Evolutionary conservation across 2,113 vertebrate species (phyloP), one percentile per base, ranked within the genome.

Genomic region (Chionodraco myersi): DNA sequence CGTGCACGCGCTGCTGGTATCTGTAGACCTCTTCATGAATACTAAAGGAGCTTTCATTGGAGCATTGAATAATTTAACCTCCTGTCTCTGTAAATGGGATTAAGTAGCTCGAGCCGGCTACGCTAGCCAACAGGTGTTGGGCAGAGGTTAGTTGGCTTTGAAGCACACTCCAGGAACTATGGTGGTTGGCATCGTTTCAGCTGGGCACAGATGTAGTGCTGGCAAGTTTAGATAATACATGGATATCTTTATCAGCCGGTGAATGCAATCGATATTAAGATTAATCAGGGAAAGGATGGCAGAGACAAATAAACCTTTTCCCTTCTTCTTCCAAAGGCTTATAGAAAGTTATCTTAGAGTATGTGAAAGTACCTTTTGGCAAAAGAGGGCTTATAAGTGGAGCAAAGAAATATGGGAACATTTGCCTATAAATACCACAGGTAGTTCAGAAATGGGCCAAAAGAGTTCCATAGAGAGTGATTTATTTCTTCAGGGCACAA

Each of bases 351-450:
- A 77, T 72, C 45, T 4, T 14, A 5, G 59, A 1, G 18, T 41
- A 8, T 60, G 21, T 45, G 16, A 60, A 80, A 77, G 51, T 69
- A 56, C 15, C 67, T 89, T 89, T 73, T 83, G 73, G 72, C 60
- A 30, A 70, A 78, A 87, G 54, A 69, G 67, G 44, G 45, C 79
- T 84, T 79, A 59, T 71, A 84, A 88, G 76, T 89, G 71, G 87
- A 88, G 78, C 79, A 78, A n/a, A 61, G 74, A 73, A 63, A 60
- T 92, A 59, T 76, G 72, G 85, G 78, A 88, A 65, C 82, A 68
- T 76, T 79, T 85, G 41, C 69, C 90, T 91, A 91, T 82, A 91
- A 91, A 93, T 92, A 91, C 54, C 52, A 36, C 77, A 85, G 86
- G 81, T 85, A 58, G 77, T 86, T 80, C 64, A 79, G 58, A 92